Percentiles rank a stretch among this genome's conserved stretches.
phyloP scores from a whole-genome alignment of 30 jellyfish, hydroid and myxozoan genomes.

The Cassiopea xamachana region DNA sequence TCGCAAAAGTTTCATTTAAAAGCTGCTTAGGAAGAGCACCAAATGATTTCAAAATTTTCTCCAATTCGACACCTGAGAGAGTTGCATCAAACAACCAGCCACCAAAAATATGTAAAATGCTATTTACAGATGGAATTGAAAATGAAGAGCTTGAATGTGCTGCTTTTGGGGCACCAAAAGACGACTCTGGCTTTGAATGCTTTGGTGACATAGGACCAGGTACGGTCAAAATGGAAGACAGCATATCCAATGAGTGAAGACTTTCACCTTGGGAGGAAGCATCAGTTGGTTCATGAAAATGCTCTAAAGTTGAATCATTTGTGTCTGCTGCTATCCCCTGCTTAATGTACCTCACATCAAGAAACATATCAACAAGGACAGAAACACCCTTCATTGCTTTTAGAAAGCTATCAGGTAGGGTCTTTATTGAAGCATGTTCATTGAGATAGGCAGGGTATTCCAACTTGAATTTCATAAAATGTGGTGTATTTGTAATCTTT shows the following conservation, averaged over 20 bases:
- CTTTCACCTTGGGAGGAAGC: slow-evolving; percentile 12
- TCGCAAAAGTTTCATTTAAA: background rate
- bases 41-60: slow-evolving; percentile 62
- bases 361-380: slow-evolving; percentile 83
- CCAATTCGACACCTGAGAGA: slow-evolving; percentile 81
- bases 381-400: slow-evolving; percentile 96
- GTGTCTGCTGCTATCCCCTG: slow-evolving; percentile 55
- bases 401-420: slow-evolving; percentile 85
- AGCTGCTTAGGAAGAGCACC: slow-evolving; percentile 59
- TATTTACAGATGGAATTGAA: slow-evolving; percentile 78
- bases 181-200: slow-evolving; percentile 18
- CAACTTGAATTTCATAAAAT: slow-evolving; percentile 65
- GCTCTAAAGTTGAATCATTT: slow-evolving; percentile 20
- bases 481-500: slow-evolving; percentile 72
- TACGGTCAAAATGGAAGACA: slow-evolving; percentile 60
- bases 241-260: slow-evolving; percentile 54
- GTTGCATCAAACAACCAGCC: slow-evolving; percentile 96
- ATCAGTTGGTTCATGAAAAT: slow-evolving; percentile 3
- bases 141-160: slow-evolving; percentile 5
- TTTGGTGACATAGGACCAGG: slow-evolving; percentile 78
- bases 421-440: slow-evolving; percentile 81
- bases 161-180: slow-evolving; percentile 29
- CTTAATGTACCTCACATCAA: slow-evolving; percentile 68
- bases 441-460: slow-evolving; percentile 80
- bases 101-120: slow-evolving; percentile 90